Base-by-base conservation (phyloP, 2,797 vertebrate species). In the Lepus townsendii region DNA sequence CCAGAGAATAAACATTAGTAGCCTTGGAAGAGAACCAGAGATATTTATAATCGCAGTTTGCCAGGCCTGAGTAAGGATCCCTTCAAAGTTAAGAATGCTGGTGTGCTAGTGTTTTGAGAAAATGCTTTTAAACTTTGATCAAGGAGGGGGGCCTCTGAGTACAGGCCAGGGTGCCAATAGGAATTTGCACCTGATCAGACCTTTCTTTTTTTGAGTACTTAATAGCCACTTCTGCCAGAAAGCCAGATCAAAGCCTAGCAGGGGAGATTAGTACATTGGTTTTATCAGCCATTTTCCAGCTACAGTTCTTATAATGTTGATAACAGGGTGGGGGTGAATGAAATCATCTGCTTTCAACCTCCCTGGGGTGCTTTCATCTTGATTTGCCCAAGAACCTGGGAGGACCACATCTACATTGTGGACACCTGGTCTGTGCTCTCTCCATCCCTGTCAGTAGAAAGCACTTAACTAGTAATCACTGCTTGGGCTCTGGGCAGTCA, bases 191-290 rank as follows among this genome's bases (percentile, higher is more conserved):
- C 91, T 89, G 83, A 97, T 91, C 82, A 91, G 80, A 96, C 91
- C 91, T 96, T 95, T 92, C 78, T 76, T 60, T 84, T 91, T 95
- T 83, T 91, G 94, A 86, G 89, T 63, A 82, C 88, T 82, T 96
- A 97, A 95, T 96, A 96, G 89, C 88, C 90, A 32, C 91, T 97
- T 95, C 88, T 96, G 91, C 94, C 95, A 96, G 91, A 95, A 93
- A 96, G 76, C 68, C 76, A 90, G 92, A 96, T 96, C 92, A 97
- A 89, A 97, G 96, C 91, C 30, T 95, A 95, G 96, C 96, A 83
- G 85, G 94, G 79, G 73, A 95, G 95, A 96, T 94, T 80, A 91
- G 84, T 84, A 91, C 79, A 60, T 95, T 75, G 93, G 95, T 87
- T 95, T 97, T 93, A 93, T 95, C 92, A 84, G 79, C 76, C 92